Conservation (phyloP, 2,888 invertebrate species). For the Pseudococcus jackbeardsleyi region DNA sequence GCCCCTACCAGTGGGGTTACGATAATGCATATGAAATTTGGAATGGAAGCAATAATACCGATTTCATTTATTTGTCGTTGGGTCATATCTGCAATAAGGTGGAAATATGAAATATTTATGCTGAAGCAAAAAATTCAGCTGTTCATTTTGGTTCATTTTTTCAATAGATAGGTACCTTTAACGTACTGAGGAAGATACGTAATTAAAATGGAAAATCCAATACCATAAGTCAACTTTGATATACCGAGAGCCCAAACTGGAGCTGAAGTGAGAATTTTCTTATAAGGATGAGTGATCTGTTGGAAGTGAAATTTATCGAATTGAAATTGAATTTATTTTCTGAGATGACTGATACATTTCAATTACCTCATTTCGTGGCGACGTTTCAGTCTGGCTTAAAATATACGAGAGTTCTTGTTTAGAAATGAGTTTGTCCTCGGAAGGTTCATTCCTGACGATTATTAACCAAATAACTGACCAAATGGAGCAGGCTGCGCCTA, state of each 20-base stretch:
- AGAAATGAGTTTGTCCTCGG: not conserved
- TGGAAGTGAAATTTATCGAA: not conserved
- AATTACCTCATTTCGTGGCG: not conserved
- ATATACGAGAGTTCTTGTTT: not conserved
- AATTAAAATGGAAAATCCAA: conserved; percentile 26
- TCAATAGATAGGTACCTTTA: conserved; percentile 11
- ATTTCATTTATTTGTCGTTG: not conserved
- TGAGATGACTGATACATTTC: too few relatives aligned
- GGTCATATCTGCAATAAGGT: not conserved
- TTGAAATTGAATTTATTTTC: not conserved
- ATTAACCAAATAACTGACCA: not conserved
- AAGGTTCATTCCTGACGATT: not conserved
- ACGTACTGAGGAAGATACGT: conserved; percentile 34
- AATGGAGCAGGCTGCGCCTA: not conserved
- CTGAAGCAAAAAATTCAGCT: not conserved
- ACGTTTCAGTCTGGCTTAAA: not conserved
- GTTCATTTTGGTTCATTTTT: too few relatives aligned
- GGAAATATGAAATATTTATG: too few relatives aligned
- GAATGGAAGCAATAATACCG: conserved; percentile 21
- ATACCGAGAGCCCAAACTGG: conserved; percentile 39
- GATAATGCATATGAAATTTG: conserved; percentile 5
- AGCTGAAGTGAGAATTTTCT: not conserved
- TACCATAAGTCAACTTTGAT: not conserved
- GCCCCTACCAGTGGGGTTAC: not conserved
- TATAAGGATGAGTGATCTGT: not conserved